Conservation (phyloP, 2,888 invertebrate species). For the Sphaerophoria rueppellii region DNA sequence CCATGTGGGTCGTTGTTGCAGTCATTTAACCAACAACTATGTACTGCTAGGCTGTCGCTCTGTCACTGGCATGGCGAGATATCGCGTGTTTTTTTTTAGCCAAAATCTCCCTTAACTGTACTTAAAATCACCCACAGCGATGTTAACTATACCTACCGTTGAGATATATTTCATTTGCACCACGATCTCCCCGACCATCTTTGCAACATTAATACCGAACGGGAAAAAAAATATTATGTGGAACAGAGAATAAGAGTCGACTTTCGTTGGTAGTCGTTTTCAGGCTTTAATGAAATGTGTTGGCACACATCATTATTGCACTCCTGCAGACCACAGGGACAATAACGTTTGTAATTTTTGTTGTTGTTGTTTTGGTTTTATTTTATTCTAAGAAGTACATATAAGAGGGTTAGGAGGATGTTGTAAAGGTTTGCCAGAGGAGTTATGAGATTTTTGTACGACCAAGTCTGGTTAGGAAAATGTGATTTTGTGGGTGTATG, state of each 20-base stretch:
- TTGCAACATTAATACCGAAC: background rate
- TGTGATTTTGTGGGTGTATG: background rate
- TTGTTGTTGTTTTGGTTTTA: constrained; percentile 14
- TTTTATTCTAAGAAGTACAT: background rate
- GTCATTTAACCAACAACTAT: constrained; percentile 57
- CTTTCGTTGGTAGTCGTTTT: constrained; percentile 28
- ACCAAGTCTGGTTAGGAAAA: background rate
- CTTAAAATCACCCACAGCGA: constrained; percentile 55
- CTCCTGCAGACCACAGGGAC: constrained; percentile 46
- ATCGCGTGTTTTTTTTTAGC: constrained; percentile 46
- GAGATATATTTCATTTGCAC: constrained; percentile 45
- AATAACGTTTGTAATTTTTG: constrained; percentile 16
- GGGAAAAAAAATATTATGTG: constrained; percentile 24
- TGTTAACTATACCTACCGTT: constrained; percentile 34
- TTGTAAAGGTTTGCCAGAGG: background rate
- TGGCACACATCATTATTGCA: constrained; percentile 69
- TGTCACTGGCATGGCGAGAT: constrained; percentile 16
- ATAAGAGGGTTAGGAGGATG: background rate
- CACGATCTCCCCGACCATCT: background rate
- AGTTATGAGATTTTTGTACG: constrained; percentile 23
- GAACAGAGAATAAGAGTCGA: constrained; percentile 22
- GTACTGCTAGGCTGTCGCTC: background rate
- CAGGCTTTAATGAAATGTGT: constrained; percentile 45
- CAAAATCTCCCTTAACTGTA: constrained; percentile 46
- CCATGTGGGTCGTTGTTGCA: constrained; percentile 68